Base-by-base conservation (phyloP, 1,140 invertebrate genomes). In the Homalodisca vitripennis region DNA sequence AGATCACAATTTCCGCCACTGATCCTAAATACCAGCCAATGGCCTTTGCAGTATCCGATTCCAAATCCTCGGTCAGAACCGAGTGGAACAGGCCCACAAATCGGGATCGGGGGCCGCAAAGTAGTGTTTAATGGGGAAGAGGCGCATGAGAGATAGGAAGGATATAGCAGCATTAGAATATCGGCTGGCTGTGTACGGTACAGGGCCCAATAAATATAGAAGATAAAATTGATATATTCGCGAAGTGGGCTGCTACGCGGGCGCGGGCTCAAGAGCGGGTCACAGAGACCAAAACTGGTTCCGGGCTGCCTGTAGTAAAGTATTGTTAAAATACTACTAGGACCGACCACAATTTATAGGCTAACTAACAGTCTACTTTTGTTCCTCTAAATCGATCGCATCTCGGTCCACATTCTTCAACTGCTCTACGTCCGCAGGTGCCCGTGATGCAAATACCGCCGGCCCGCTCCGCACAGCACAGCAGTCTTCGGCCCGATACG, bases 361-460 rank as follows among this genome's bases (percentile, higher is more conserved):
- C 55, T 60, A 60, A 60, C 55, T 60, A 60, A 60, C 55, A 60
- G 55, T 60, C 55, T 60, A 60, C 55, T 60, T 60, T 60, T 60
- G 55, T 60, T 60, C 55, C 6, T 17, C 17, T 26, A 60, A 60
- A 60, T 60, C 55, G 55, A 60, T 60, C 55, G 55, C 55, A 60
- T 26, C 27, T 30, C 55, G 55, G 26, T 22, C 55, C 55, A 30
- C 55, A 60, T 60, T 60, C 55, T 60, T 60, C 55, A 60, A 60
- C 55, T 60, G 26, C n/a, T 60, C 55, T 27, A 60, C 55, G 55
- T 60, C 55, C 12, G 24, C 55, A 60, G 55, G 55, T 60, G 55
- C 34, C 34, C 22, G 55, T 26, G 2, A 60, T 60, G 55, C 55
- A 60, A 60, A 60, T 60, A 27, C 55, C 34, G 6, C 6, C 34